Percentiles rank a stretch among this genome's conserved stretches.
These are phyloP conservation scores for Magallana angulata DNA, from an alignment of 1,140 invertebrate species.

Conservation along the genomic window DNA sequence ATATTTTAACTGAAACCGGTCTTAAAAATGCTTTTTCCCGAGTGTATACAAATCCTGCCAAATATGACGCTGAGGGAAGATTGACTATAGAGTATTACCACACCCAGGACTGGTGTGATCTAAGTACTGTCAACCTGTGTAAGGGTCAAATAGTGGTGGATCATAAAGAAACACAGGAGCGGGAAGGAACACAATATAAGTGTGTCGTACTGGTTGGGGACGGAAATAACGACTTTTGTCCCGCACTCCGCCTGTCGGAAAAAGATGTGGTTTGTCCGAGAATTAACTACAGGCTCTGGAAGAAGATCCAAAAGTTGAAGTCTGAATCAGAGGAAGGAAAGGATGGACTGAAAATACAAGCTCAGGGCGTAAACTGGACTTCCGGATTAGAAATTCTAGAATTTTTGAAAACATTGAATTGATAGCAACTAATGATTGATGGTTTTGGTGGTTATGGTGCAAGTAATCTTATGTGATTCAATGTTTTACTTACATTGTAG, in stretches of 20 bases:
- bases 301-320: conserved; percentile 62
- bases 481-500: too few relatives aligned
- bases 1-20: conserved; percentile 83
- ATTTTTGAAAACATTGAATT: conserved; percentile 41
- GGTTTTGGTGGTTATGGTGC: neutral
- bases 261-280: conserved; percentile 86
- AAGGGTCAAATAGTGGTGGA: conserved; percentile 86
- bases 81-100: conserved; percentile 86
- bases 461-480: too few relatives aligned
- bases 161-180: conserved; percentile 82
- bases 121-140: conserved; percentile 88
- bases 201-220: conserved; percentile 87
- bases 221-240: conserved; percentile 89
- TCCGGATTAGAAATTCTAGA: conserved; percentile 71
- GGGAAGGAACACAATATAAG: conserved; percentile 82
- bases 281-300: conserved; percentile 76
- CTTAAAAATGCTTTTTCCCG: conserved; percentile 82
- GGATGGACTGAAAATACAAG: conserved; percentile 59
- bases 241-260: conserved; percentile 83
- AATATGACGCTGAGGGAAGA: conserved; percentile 83
- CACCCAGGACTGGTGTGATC: conserved; percentile 85
- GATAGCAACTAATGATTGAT: neutral
- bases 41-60: conserved; percentile 89
- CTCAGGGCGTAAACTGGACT: conserved; percentile 71
- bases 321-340: conserved; percentile 44